These are phyloP conservation scores for Tethea ocularis DNA, from an alignment of 2,888 invertebrate genomes.

Conservation along the genomic window DNA sequence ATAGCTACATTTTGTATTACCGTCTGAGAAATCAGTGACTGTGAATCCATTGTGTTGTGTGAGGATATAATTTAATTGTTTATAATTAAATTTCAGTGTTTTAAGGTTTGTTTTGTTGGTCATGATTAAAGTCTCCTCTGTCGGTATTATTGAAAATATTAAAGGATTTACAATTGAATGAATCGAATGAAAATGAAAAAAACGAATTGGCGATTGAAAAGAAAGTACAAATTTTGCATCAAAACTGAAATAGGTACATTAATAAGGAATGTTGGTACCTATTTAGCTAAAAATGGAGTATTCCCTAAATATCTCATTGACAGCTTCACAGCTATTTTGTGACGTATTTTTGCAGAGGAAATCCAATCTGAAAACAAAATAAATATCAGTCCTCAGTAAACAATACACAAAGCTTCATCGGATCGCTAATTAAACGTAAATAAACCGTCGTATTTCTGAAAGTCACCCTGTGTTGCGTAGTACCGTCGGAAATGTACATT, in stretches of 20 bases:
- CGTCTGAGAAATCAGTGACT: slow-evolving; percentile 20
- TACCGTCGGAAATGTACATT: slow-evolving; percentile 19
- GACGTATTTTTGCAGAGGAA: not conserved
- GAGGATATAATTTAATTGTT: too few species aligned
- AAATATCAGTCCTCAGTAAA: not conserved
- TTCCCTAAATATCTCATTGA: not conserved
- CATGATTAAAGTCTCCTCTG: not conserved
- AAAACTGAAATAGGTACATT: not conserved
- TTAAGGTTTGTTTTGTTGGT: not conserved
- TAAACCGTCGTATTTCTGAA: not conserved
- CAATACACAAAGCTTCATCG: not conserved
- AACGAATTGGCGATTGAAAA: too few species aligned
- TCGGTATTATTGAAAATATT: not conserved
- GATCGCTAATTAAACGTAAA: not conserved
- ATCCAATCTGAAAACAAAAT: not conserved
- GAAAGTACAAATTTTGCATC: too few species aligned
- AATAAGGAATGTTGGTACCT: not conserved
- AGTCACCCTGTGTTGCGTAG: not conserved
- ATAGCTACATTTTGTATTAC: slow-evolving; percentile 20
- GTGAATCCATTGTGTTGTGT: not conserved
- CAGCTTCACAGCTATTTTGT: too few species aligned
- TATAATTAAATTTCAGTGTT: not conserved
- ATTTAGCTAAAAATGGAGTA: not conserved
- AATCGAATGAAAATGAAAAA: too few species aligned
- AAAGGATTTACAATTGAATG: not conserved